phyloP scores from a whole-genome alignment of 2,888 invertebrate species.

The Phasia obesa region DNA sequence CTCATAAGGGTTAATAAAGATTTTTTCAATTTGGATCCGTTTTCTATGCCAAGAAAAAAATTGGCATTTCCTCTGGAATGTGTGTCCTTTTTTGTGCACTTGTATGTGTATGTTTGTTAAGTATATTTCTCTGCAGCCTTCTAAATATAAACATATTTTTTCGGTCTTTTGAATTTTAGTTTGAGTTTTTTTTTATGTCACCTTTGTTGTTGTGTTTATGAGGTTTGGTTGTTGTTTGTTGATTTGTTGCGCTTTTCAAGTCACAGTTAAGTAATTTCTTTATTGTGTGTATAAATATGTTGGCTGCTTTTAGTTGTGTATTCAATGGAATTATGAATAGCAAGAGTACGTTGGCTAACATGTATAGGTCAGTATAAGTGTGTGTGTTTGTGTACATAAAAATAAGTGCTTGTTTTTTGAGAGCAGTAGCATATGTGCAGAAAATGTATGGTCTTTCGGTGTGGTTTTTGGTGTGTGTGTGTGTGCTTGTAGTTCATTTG shows the following conservation, averaged over 20 bases:
- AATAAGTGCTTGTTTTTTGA: too few relatives aligned
- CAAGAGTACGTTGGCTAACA: neutral
- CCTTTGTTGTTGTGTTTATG: neutral
- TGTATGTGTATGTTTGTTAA: neutral
- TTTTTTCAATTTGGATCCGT: conserved; percentile 21
- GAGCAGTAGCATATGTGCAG: too few relatives aligned
- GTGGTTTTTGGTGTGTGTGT: too few relatives aligned
- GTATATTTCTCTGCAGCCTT: neutral
- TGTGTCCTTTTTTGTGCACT: too few relatives aligned
- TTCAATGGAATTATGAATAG: neutral
- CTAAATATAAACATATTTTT: conserved; percentile 15
- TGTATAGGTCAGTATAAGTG: too few relatives aligned
- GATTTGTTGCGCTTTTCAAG: conserved; percentile 43
- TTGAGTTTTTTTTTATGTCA: neutral
- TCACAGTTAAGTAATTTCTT: conserved; percentile 64
- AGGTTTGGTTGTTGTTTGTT: conserved; percentile 1
- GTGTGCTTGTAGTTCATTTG: too few relatives aligned
- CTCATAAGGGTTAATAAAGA: too few relatives aligned
- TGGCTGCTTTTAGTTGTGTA: conserved; percentile 15
- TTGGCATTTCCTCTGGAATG: too few relatives aligned
- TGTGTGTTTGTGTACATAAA: too few relatives aligned
- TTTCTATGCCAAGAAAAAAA: conserved; percentile 41
- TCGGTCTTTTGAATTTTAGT: conserved; percentile 28
- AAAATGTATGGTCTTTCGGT: too few relatives aligned
- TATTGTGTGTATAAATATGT: conserved; percentile 45